A percentile compares a stretch with the other conserved stretches of the same genome.
phyloP scores from a whole-genome alignment of 2,113 vertebrate species.

The Podiceps cristatus region DNA sequence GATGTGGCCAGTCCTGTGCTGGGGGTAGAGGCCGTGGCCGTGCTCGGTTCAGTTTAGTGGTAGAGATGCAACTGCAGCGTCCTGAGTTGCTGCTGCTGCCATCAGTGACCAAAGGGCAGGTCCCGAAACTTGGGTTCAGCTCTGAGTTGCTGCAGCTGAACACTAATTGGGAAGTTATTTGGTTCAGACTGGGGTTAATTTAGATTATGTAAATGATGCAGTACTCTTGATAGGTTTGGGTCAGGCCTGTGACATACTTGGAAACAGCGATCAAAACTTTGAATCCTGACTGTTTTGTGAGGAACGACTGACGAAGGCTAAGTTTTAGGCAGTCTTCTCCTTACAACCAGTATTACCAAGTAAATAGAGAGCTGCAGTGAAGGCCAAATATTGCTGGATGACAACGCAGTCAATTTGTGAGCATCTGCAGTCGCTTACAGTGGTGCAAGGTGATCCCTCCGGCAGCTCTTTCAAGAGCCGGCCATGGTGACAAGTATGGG shows the following conservation, averaged over 20 bases:
- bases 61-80: background rate
- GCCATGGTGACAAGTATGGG: background rate
- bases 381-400: background rate
- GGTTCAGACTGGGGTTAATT: background rate
- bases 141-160: background rate
- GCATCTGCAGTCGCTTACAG: background rate
- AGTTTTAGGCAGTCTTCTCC: background rate
- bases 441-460: fast-evolving
- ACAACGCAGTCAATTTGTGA: background rate
- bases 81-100: background rate
- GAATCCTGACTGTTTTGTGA: background rate
- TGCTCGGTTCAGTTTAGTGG: background rate
- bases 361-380: background rate
- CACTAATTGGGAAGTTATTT: conserved; percentile 9
- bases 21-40: fast-evolving
- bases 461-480: background rate
- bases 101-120: background rate
- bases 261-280: background rate
- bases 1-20: fast-evolving
- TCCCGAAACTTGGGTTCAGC: background rate
- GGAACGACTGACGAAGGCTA: background rate
- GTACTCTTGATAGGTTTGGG: background rate
- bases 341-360: background rate
- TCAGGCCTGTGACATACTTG: background rate
- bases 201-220: background rate